Evolutionary conservation across 2,797 vertebrate genomes (phyloP).

Genomic region (Liasis olivaceus): DNA sequence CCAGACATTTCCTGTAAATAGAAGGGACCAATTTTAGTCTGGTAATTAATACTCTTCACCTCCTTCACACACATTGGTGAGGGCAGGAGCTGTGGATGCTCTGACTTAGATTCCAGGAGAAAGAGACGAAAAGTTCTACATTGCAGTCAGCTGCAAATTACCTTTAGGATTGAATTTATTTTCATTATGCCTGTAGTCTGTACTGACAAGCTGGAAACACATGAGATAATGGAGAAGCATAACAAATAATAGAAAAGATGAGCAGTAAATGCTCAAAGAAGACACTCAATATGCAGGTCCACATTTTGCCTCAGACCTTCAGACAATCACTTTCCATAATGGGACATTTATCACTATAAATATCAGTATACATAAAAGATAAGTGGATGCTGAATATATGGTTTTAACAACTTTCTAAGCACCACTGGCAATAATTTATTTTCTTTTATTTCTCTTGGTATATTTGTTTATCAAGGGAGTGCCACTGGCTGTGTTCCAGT

Average conservation of each 20-base stretch:
- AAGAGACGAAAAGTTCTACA: neutral
- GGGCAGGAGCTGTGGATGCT: neutral
- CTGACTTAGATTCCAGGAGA: neutral
- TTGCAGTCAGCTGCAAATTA: neutral
- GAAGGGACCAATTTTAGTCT: neutral
- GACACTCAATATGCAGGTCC: constrained; percentile 38
- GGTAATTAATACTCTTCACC: neutral
- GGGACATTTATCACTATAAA: constrained; percentile 50
- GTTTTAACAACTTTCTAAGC: constrained; percentile 41
- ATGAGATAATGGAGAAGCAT: constrained; percentile 4
- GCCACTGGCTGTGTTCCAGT: constrained; percentile 47
- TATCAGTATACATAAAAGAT: constrained; percentile 55
- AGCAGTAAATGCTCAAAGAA: constrained; percentile 9
- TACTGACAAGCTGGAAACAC: neutral
- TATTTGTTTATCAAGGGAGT: constrained; percentile 56
- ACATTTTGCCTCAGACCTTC: constrained; percentile 45
- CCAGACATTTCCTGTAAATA: neutral
- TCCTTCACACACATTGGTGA: neutral
- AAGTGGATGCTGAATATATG: constrained; percentile 48
- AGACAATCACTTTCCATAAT: constrained; percentile 49
- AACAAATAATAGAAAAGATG: constrained; percentile 28
- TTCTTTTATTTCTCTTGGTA: constrained; percentile 55
- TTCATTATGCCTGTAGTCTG: constrained; percentile 3
- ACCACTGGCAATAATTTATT: constrained; percentile 46
- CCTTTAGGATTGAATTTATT: neutral